Base-by-base conservation (phyloP, 2,888 invertebrate genomes). In the Hybos culiciformis region DNA sequence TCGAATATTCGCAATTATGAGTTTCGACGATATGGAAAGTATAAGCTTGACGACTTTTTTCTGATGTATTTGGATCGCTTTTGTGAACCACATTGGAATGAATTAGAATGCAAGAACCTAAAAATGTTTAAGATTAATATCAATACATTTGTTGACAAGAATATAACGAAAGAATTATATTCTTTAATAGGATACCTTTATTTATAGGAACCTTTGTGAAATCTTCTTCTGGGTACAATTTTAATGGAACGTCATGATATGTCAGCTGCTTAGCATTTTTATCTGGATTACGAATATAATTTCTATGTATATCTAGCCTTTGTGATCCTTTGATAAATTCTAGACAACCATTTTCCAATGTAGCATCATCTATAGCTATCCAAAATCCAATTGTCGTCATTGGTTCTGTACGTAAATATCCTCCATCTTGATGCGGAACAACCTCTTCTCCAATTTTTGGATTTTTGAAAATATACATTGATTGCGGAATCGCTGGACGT, bases 381-480 rank as follows among this genome's bases (percentile, higher is more conserved):
- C 98, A 98, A 57, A 94, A 83, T 1, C 96, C 97, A 3, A 87
- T 63, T 0, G 87, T 70, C 9, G 79, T 78, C 33, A 75, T 72
- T 2, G 93, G 94, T 15, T 85, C 84, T 1, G 91, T 87, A 60
- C 83, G 73, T 33, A 98, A 69, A 62, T 83, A 98, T 4, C 87
- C 79, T 0, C 84, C 80, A 61, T 98, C 98, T 66, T 90, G 88
- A 62, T 90, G 90, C 1, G 80, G 69, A 15, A 64, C 69, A 3
- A 88, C 88, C 78, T 84, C 85, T 5, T 90, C 83, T 1, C 94
- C 94, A 45, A 87, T 72, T 15, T 80, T 78, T 1, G 94, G 91
- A 69, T 92, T 92, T 70, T 97, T 98, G 65, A 88, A 97, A 48
- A 98, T 96, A 58, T 90, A 88, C 97, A 97, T 97, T 68, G 94